Conservation (phyloP, 2,113 vertebrate genomes). For the Sceloporus undulatus region DNA sequence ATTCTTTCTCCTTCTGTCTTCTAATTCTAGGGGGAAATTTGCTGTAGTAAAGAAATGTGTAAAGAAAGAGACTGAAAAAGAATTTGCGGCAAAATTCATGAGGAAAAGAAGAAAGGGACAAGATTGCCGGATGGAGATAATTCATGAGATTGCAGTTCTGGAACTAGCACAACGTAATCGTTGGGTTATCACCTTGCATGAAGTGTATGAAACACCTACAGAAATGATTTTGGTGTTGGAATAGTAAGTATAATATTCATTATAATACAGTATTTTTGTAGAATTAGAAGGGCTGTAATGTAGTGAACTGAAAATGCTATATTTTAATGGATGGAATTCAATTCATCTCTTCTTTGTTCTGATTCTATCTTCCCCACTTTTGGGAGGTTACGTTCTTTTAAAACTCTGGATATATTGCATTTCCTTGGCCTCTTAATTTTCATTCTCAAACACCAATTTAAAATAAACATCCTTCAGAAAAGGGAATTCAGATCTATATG, state of each 20-base stretch:
- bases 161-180: constrained; percentile 88
- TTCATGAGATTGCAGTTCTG: constrained; percentile 94
- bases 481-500: background rate
- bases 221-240: constrained; percentile 96
- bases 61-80: constrained; percentile 89
- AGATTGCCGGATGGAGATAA: constrained; percentile 92
- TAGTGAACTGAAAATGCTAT: background rate
- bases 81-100: constrained; percentile 95
- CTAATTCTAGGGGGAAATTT: constrained; percentile 91
- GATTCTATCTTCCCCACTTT: background rate
- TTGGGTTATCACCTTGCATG: constrained; percentile 91
- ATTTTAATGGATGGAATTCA: background rate
- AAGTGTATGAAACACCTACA: constrained; percentile 90
- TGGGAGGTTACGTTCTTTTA: no score
- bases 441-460: background rate
- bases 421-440: background rate
- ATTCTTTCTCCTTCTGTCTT: constrained; percentile 49
- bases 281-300: background rate
- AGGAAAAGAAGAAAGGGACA: constrained; percentile 93
- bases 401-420: background rate
- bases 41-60: constrained; percentile 95
- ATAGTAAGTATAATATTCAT: constrained; percentile 84
- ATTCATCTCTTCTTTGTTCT: background rate
- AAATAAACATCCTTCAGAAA: background rate
- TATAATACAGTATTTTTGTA: background rate